A percentile compares a stretch with the other conserved stretches of the same genome.
phyloP scores from a whole-genome alignment of 2,888 invertebrate species.

The Cheilosia variabilis region DNA sequence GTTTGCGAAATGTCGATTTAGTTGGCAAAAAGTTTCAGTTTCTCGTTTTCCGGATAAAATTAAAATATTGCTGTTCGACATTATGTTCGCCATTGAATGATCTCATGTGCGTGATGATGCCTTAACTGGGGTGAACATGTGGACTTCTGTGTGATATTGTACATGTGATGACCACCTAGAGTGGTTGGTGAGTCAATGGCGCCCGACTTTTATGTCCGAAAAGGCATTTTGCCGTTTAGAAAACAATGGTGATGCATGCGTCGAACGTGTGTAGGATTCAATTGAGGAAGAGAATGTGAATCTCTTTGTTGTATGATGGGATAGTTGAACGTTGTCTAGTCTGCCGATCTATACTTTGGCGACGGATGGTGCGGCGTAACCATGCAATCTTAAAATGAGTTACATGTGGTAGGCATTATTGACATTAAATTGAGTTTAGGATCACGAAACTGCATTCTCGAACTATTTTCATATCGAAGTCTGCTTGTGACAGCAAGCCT shows the following conservation, averaged over 20 bases:
- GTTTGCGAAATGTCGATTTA: conserved; percentile 44
- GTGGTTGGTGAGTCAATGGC: conserved; percentile 65
- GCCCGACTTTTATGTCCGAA: conserved; percentile 45
- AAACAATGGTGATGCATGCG: conserved; percentile 43
- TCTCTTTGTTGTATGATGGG: conserved; percentile 3
- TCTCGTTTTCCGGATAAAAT: conserved; percentile 57
- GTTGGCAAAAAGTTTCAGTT: conserved; percentile 27
- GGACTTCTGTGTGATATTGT: conserved; percentile 43
- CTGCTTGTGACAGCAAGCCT: too few relatives aligned
- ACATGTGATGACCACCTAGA: conserved; percentile 72
- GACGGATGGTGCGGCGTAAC: background rate
- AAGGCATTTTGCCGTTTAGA: conserved; percentile 21
- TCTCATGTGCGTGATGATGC: conserved; percentile 55
- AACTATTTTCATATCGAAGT: too few relatives aligned
- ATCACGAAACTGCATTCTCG: background rate
- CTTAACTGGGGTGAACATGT: conserved; percentile 43
- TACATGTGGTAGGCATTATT: conserved; percentile 16
- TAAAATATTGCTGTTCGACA: conserved; percentile 54
- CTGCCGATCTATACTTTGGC: background rate
- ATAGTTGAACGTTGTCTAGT: conserved; percentile 23
- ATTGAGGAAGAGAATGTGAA: conserved; percentile 13
- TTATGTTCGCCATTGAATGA: conserved; percentile 35
- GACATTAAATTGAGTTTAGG: background rate
- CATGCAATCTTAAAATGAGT: background rate
- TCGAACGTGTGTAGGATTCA: conserved; percentile 15